phyloP scores from a whole-genome alignment of 2,888 invertebrate genomes.

The Baronia brevicornis region DNA sequence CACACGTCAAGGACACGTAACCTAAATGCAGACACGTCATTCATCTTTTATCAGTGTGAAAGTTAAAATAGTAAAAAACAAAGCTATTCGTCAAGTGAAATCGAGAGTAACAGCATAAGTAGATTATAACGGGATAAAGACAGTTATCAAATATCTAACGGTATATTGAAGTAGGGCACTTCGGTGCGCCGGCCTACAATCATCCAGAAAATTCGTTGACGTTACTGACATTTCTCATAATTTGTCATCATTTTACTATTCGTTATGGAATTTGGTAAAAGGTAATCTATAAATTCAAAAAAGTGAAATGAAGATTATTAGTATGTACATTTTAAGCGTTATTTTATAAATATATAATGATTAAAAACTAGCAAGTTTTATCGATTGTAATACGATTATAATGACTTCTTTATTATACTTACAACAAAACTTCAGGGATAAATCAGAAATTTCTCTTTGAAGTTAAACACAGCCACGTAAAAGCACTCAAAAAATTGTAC shows the following conservation, averaged over 20 bases:
- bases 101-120: slow-evolving; percentile 27
- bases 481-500: slow-evolving; percentile 42
- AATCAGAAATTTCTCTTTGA: no score
- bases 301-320: no score
- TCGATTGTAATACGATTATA: no score
- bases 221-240: slow-evolving; percentile 11
- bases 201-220: slow-evolving; percentile 53
- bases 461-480: slow-evolving; percentile 43
- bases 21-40: slow-evolving; percentile 29
- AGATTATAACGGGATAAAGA: slow-evolving; percentile 30
- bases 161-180: slow-evolving; percentile 35
- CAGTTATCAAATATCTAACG: slow-evolving; percentile 41
- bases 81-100: slow-evolving; percentile 24
- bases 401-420: no score
- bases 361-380: no score
- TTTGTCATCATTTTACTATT: no score
- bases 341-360: no score
- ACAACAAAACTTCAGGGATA: no score
- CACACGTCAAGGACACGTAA: slow-evolving; percentile 39
- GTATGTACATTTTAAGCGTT: no score
- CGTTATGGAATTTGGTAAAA: no score
- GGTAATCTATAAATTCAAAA: no score
- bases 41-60: slow-evolving; percentile 11
- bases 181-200: slow-evolving; percentile 37
- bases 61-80: slow-evolving; percentile 28